Conservation (phyloP, 2,888 invertebrate species). For the Fragum fragum region DNA sequence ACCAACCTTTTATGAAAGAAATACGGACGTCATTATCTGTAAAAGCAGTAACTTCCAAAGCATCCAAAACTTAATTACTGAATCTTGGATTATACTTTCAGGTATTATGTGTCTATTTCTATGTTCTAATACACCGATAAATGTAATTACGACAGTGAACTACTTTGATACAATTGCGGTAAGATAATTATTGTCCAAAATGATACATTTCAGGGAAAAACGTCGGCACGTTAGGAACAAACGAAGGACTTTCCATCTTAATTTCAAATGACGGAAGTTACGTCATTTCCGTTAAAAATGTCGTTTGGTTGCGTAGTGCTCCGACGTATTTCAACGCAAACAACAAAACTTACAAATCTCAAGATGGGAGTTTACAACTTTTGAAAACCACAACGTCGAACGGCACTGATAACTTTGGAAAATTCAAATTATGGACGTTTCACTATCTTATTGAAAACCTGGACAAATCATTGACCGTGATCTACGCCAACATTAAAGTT, state of each 20-base stretch:
- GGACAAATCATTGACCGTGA: not conserved
- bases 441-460: conserved; percentile 31
- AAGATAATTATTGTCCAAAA: too few relatives aligned
- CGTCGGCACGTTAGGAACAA: too few relatives aligned
- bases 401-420: conserved; percentile 57
- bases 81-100: too few relatives aligned
- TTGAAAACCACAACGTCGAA: conserved; percentile 9
- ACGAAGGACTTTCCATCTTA: not conserved
- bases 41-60: too few relatives aligned
- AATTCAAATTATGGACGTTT: conserved; percentile 41
- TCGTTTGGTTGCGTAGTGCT: conserved; percentile 64
- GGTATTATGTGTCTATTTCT: too few relatives aligned
- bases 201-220: too few relatives aligned
- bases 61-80: too few relatives aligned
- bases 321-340: conserved; percentile 68
- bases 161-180: too few relatives aligned
- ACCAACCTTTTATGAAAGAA: too few relatives aligned
- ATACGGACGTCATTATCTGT: too few relatives aligned
- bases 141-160: too few relatives aligned
- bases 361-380: conserved; percentile 59
- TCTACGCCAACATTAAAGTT: conserved; percentile 46
- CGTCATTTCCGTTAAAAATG: not conserved
- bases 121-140: too few relatives aligned
- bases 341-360: conserved; percentile 61
- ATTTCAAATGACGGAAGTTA: conserved; percentile 12